Conservation (phyloP, 2,113 vertebrate species). For the Odobenus rosmarus region DNA sequence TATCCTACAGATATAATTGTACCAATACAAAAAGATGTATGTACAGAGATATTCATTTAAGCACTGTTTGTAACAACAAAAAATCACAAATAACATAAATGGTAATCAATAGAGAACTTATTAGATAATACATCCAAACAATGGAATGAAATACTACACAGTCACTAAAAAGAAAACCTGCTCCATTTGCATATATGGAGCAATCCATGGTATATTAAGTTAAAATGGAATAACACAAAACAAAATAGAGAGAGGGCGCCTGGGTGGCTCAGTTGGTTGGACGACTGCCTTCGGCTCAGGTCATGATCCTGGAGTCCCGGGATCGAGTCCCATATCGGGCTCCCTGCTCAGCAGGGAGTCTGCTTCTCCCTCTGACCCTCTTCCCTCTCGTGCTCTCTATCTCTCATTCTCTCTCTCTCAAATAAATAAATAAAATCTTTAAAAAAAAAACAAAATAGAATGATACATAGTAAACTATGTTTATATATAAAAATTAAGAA, state of each 20-base stretch:
- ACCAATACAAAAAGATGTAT: neutral
- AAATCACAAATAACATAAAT: neutral
- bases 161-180: neutral
- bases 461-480: neutral
- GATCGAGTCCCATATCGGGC: too few relatives aligned
- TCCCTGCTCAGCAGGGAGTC: too few relatives aligned
- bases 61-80: neutral
- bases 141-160: neutral
- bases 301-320: too few relatives aligned
- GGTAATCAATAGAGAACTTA: neutral
- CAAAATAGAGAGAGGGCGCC: neutral
- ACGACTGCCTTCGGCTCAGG: too few relatives aligned
- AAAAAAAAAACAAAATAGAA: too few relatives aligned
- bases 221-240: neutral
- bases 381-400: too few relatives aligned
- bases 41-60: neutral
- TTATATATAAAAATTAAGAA: neutral
- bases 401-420: too few relatives aligned
- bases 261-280: too few relatives aligned
- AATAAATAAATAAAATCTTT: too few relatives aligned
- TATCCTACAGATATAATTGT: neutral
- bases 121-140: neutral
- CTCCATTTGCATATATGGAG: neutral
- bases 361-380: too few relatives aligned
- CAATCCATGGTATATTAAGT: neutral